Base-by-base conservation (phyloP, 1,140 invertebrate genomes). In the Drosophila bifasciata region DNA sequence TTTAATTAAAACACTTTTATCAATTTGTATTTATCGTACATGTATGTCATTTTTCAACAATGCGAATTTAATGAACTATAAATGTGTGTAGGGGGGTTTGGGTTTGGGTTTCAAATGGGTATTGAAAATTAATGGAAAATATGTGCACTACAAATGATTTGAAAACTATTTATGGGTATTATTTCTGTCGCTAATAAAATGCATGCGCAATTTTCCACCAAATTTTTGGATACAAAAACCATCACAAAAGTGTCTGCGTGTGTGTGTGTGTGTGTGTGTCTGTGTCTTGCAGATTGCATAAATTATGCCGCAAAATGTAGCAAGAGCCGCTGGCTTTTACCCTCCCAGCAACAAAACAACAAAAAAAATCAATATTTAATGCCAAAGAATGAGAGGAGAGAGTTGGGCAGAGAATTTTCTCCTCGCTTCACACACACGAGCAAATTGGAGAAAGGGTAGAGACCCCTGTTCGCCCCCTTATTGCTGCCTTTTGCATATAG, bases 331-430 rank as follows among this genome's bases (percentile, higher is more conserved):
- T 28, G 17, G 23, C 36, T 36, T 45, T 28, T 28, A 23, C 45
- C 60, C 28, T 15, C 36, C 63, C 49, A 51, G 28, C 9, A 28
- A 36, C 11, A 9, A 2, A 36, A 21, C 17, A 15, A 48, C 15
- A 41, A 40, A n/a, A 46, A 68, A 69, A 69, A 69, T 69, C 50
- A 69, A 69, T 69, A 69, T 68, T 68, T 56, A 68, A 36, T 69
- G 50, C 50, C 63, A 68, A 68, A 69, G 58, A 52, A 39, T 15
- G 57, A 9, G 4, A 32, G 39, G 46, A 51, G 60, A 53, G 52
- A n/a, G n/a, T n/a, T n/a, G n/a, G 64, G 60, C 21, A 66, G 36
- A 41, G 32, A 64, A 52, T 67, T 41, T 16, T 49, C 49, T 28
- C 62, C 49, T 28, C 28, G 28, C 46, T 40, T 17, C 41, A 43